Conservation (phyloP, 2,797 vertebrate genomes). For the Parotocinclus haroldoi region DNA sequence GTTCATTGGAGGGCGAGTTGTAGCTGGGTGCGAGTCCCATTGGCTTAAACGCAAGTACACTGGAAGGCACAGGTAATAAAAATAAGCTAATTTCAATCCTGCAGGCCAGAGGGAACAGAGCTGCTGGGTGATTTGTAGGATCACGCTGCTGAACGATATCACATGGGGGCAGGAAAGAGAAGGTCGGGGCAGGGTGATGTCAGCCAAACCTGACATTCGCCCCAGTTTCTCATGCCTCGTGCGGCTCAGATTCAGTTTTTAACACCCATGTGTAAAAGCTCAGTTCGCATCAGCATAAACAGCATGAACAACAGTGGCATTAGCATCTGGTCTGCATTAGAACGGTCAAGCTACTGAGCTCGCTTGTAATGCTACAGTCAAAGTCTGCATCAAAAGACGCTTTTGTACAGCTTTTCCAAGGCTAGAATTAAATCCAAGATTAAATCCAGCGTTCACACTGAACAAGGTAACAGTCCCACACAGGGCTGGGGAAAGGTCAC, state of each 20-base stretch:
- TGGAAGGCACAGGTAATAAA: conserved; percentile 64
- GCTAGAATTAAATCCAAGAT: too few species aligned
- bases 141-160: conserved; percentile 64
- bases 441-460: too few species aligned
- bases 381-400: background rate
- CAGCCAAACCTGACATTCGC: conserved; percentile 37
- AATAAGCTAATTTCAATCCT: conserved; percentile 68
- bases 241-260: conserved; percentile 38
- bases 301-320: conserved; percentile 52
- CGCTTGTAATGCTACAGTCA: conserved; percentile 27
- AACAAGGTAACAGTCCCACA: too few species aligned
- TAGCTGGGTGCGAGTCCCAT: conserved; percentile 45
- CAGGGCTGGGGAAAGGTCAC: too few species aligned
- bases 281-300: conserved; percentile 60
- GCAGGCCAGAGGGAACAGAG: conserved; percentile 46
- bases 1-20: conserved; percentile 56
- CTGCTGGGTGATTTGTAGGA: conserved; percentile 63
- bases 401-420: too few species aligned
- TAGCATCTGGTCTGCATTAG: conserved; percentile 65
- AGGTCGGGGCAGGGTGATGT: conserved; percentile 46
- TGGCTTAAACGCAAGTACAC: conserved; percentile 44
- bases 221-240: conserved; percentile 41
- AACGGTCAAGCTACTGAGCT: conserved; percentile 46
- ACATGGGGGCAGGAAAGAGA: conserved; percentile 57
- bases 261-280: conserved; percentile 56